A percentile compares a stretch with the other conserved stretches of the same genome.
Conservation (phyloP, 2,888 invertebrate species). For the Torymus texanus region DNA sequence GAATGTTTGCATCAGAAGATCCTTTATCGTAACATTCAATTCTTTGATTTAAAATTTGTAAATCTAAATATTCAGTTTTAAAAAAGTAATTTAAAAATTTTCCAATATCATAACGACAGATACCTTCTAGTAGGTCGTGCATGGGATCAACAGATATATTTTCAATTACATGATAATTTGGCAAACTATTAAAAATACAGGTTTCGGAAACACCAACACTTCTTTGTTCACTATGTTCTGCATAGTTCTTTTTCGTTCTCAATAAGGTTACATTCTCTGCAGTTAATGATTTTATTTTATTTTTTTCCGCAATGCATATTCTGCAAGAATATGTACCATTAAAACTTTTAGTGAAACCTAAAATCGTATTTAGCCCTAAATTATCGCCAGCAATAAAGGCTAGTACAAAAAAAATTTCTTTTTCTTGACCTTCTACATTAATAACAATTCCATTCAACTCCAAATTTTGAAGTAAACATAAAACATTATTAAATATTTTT, state of each 20-base stretch:
- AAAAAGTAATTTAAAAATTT: conserved; percentile 1
- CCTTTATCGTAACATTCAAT: too few relatives aligned
- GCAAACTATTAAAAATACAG: conserved; percentile 6
- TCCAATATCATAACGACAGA: not conserved
- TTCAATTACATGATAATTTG: not conserved
- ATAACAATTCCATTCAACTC: not conserved
- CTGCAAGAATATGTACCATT: not conserved
- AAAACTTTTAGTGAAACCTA: conserved; percentile 18
- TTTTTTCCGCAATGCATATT: not conserved
- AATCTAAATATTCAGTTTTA: too few relatives aligned
- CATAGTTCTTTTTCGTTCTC: not conserved
- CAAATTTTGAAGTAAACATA: not conserved
- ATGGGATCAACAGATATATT: conserved; percentile 2
- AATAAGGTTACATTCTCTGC: not conserved
- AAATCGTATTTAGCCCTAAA: conserved; percentile 16
- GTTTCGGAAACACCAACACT: not conserved
- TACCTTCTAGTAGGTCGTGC: conserved; percentile 12
- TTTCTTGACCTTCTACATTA: not conserved
- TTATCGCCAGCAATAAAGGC: conserved; percentile 1
- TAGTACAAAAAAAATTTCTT: not conserved
- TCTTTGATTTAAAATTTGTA: too few relatives aligned
- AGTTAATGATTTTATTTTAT: not conserved
- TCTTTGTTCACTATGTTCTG: not conserved
- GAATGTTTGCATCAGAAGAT: too few relatives aligned
- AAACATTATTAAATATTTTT: not conserved